These are phyloP conservation scores for Myrmecophaga tridactyla DNA, from an alignment of 2,113 vertebrate species.

Conservation along the genomic window DNA sequence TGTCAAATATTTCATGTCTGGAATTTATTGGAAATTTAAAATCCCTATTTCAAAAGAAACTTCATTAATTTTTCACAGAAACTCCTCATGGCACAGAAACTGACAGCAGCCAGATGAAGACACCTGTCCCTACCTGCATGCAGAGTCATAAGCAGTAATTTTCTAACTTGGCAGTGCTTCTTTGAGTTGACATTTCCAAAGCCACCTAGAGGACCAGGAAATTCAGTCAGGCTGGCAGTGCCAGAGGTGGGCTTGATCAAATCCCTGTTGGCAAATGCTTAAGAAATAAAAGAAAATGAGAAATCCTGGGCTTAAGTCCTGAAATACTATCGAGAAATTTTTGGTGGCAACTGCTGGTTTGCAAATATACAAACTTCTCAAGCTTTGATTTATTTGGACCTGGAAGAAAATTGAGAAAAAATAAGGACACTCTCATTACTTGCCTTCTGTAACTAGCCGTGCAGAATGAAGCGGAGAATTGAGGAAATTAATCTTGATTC, in stretches of 20 bases:
- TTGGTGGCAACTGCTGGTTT: conserved; percentile 48
- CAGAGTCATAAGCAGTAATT: conserved; percentile 65
- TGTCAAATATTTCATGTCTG: background rate
- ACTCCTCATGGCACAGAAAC: conserved; percentile 57
- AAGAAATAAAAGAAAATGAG: conserved; percentile 36
- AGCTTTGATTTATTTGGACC: conserved; percentile 50
- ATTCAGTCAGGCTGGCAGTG: conserved; percentile 50
- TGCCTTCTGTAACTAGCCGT: background rate
- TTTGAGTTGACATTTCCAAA: conserved; percentile 70
- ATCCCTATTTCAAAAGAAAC: conserved; percentile 14
- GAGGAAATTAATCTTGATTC: background rate
- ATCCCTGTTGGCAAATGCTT: background rate
- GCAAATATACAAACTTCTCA: conserved; percentile 50
- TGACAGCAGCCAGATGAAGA: conserved; percentile 78
- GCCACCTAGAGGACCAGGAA: conserved; percentile 72
- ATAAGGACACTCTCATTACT: background rate
- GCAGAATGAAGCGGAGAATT: background rate
- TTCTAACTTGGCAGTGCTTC: conserved; percentile 59
- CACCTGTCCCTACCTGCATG: conserved; percentile 69
- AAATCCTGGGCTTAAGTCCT: conserved; percentile 31
- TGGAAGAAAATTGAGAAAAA: conserved; percentile 4
- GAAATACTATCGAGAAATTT: background rate
- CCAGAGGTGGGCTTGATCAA: conserved; percentile 45
- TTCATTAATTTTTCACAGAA: conserved; percentile 73
- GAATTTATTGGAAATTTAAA: background rate